A percentile compares a stretch with the other conserved stretches of the same genome.
Conservation (phyloP, 2,113 vertebrate species). For the Gymnorhina tibicen region DNA sequence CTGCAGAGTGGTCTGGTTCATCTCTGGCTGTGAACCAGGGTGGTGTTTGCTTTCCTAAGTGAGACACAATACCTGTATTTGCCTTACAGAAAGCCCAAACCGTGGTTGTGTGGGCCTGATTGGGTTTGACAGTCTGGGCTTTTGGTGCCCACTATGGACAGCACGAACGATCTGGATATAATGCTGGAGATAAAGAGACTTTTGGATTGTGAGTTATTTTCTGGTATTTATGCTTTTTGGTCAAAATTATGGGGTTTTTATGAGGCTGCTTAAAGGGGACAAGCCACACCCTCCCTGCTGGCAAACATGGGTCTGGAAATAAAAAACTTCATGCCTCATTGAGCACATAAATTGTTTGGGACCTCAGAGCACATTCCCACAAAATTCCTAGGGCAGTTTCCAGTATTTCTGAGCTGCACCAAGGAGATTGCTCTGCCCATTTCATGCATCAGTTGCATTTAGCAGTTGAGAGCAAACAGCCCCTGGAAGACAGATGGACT, state of each 20-base stretch:
- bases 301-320: neutral
- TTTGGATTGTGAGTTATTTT: neutral
- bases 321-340: neutral
- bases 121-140: neutral
- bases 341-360: neutral
- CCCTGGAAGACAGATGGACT: neutral
- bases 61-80: neutral
- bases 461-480: neutral
- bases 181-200: neutral
- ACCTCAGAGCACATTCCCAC: neutral
- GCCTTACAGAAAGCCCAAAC: neutral
- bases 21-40: neutral
- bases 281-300: neutral
- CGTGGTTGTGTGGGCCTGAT: fast-evolving
- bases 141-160: neutral
- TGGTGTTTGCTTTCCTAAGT: neutral
- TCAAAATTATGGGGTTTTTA: neutral
- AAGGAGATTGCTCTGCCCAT: neutral
- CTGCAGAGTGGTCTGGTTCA: neutral
- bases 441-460: neutral
- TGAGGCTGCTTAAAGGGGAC: neutral
- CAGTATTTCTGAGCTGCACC: neutral
- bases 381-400: neutral
- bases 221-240: neutral
- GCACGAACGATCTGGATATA: neutral